Evolutionary conservation across 2,888 invertebrate genomes (phyloP), one percentile per base, ranked within the genome.

Genomic region (Oscheius myriophilus): DNA sequence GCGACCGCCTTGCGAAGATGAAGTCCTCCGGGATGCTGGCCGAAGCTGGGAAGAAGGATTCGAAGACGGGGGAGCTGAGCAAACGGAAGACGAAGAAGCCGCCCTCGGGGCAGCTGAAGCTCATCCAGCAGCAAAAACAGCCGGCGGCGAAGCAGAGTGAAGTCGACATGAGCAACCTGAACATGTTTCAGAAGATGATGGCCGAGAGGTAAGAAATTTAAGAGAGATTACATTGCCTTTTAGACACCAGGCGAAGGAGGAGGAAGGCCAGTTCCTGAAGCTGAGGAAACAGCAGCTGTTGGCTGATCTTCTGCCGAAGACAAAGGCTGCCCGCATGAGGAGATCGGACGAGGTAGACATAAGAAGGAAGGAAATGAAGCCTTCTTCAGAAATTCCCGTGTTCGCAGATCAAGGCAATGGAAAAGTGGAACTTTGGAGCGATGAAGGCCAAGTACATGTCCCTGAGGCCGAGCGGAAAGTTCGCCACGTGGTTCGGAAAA

Each of bases 301-400:
- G 12, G 18, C 23, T 2, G 46, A 61, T n/a, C 39, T 46, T 25
- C 46, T 46, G 3, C 61, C 61, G 25, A 61, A 46, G 49, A 33
- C 61, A 9, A 61, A 61, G 26, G 61, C 46, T 49, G 61, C 61
- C 39, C 21, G 33, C 12, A 45, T 61, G 14, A n/a, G 49, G 7
- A 16, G 61, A 3, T 49, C 61, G 0, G 61, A 61, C 18, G 61
- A 57, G 12, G 54, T 33, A 14, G 6, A 33, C 33, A 6, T 33
- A 3, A 6, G 33, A 33, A 33, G 33, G 33, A 33, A 33, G 33
- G 33, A 33, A 33, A 33, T 33, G 3, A 14, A 54, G 18, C 33
- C n/a, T n/a, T n/a, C n/a, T 54, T 25, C 12, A 58, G 49, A 61
- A 61, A 46, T 49, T 61, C n/a, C 61, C 61, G 21, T 23, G 25